Base-by-base conservation (phyloP, 2,888 invertebrate species). In the Phyto melanocephala region DNA sequence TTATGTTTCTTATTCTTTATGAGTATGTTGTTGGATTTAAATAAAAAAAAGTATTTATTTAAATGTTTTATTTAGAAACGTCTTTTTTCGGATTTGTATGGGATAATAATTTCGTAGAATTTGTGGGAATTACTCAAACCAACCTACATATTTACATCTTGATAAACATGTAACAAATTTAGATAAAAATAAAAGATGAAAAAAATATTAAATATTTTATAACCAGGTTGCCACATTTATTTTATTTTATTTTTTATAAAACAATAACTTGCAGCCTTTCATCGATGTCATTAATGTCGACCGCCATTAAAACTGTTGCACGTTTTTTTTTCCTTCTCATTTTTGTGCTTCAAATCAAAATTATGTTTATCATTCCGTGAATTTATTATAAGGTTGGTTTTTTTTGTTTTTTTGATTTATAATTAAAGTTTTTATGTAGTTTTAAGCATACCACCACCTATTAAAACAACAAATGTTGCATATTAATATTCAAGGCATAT, bases 221-320 rank as follows among this genome's bases (percentile, higher is more conserved):
- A 40, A 10, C 37, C 52, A 65, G 65, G 58, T 67, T 72, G 72
- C 79, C 79, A 79, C 79, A 79, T 72, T 40, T 52, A 42, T 58
- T 79, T 65, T 40, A 63, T 78, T 37, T 47, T 6, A 28, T 70
- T 45, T n/a, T n/a, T n/a, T n/a, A n/a, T n/a, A n/a, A n/a, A n/a
- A n/a, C n/a, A n/a, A n/a, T n/a, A n/a, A n/a, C 67, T 60, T 42
- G 67, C 67, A 52, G 65, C 60, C 72, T 80, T 74, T 72, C 79
- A 72, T 67, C 79, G 45, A 6, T 28, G 35, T 17, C 71, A 65
- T 78, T 79, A 65, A 58, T 58, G 10, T 37, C 33, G 52, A n/a
- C 1, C 40, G 10, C 17, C 8, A 7, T 35, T 8, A 42, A 24
- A 40, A 10, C 33, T 54, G 15, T 52, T 54, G 28, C 15, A 54